Percentiles rank a stretch among this genome's conserved stretches.
These are phyloP conservation scores for Elymnias hypermnestra DNA, from an alignment of 1,140 invertebrate genomes.

Conservation along the genomic window DNA sequence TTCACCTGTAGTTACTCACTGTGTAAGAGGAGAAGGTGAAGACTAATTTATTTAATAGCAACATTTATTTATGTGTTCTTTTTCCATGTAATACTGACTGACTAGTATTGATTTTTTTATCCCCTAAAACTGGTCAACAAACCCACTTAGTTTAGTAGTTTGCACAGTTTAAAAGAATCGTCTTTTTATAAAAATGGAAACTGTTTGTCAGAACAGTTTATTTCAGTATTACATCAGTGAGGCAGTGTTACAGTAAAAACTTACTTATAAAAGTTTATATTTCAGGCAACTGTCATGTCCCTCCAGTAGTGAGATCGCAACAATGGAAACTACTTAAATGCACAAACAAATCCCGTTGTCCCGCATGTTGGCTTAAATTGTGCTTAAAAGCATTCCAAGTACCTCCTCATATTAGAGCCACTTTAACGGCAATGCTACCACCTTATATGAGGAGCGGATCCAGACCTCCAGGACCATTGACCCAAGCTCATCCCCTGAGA, in stretches of 20 bases:
- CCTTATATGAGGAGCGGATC: conserved; percentile 64
- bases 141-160: neutral
- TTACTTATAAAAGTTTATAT: no score
- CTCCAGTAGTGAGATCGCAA: conserved; percentile 81
- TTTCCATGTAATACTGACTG: no score
- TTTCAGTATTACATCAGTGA: no score
- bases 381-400: conserved; percentile 88
- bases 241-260: no score
- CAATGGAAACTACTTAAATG: conserved; percentile 83
- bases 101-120: no score
- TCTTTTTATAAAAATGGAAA: no score
- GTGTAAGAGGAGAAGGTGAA: conserved; percentile 81
- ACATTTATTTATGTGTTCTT: no score
- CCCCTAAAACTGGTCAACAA: no score
- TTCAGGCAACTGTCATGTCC: conserved; percentile 81
- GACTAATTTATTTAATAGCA: no score
- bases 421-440: conserved; percentile 80
- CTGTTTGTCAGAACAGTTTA: no score
- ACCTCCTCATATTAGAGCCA: conserved; percentile 79
- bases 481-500: conserved; percentile 48
- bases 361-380: conserved; percentile 92
- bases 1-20: conserved; percentile 77
- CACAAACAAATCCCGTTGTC: conserved; percentile 84
- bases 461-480: conserved; percentile 34
- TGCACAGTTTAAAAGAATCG: no score